These are phyloP conservation scores for Aphrocallistes beatrix DNA, from an alignment of 37 sponge, comb jelly and placozoan species.

Conservation along the genomic window DNA sequence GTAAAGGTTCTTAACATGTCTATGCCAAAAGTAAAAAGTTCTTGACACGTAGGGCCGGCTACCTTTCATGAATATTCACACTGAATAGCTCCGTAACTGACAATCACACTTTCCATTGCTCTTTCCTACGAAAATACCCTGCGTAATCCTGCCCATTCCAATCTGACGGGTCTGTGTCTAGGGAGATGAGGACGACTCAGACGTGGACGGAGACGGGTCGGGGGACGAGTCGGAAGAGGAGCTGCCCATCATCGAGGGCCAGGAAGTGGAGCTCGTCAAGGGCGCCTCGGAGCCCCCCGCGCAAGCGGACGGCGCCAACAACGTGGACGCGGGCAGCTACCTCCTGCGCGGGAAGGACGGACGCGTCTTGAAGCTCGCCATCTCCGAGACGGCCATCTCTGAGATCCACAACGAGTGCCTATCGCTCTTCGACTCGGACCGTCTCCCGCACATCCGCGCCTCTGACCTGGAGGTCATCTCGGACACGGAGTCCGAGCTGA, in stretches of 20 bases:
- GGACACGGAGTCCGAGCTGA: not conserved
- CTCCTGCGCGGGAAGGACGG: not conserved
- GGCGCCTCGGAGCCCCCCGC: not conserved
- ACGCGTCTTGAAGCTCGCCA: not conserved
- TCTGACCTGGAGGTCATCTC: not conserved
- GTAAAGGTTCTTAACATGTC: no score
- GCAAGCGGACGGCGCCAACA: not conserved
- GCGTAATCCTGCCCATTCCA: no score
- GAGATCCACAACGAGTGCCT: not conserved
- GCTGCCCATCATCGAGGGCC: not conserved
- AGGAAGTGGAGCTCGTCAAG: not conserved
- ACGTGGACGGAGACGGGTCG: not conserved
- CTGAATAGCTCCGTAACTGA: no score
- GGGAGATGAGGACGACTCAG: not conserved
- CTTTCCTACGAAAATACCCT: no score
- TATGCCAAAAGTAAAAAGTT: no score
- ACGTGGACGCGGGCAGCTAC: not conserved
- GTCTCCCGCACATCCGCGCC: not conserved
- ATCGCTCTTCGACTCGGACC: not conserved
- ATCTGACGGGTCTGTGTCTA: not conserved
- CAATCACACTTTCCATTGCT: no score
- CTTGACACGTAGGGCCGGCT: no score
- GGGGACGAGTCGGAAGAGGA: slow-evolving; percentile 4
- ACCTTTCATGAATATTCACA: no score
- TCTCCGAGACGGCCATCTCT: not conserved